Evolutionary conservation across 2,797 vertebrate genomes (phyloP).

Genomic region (Myripristis murdjan): DNA sequence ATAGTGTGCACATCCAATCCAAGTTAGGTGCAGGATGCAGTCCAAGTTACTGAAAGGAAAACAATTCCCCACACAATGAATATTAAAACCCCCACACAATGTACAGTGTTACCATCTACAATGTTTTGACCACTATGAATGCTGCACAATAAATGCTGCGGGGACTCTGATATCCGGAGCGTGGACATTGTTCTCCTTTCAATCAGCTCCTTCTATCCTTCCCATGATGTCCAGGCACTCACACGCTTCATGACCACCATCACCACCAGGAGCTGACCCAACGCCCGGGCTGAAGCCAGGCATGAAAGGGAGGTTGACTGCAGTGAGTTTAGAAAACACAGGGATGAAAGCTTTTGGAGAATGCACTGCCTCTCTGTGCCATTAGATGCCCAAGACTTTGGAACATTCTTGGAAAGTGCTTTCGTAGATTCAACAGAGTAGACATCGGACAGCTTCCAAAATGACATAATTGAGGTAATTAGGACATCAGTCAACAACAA

Average conservation of each 20-base stretch:
- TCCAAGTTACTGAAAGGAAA: too few relatives aligned
- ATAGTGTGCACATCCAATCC: too few relatives aligned
- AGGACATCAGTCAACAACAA: conserved; percentile 48
- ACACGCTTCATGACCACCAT: conserved; percentile 22
- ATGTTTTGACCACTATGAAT: too few relatives aligned
- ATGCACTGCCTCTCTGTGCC: background rate
- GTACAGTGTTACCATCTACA: too few relatives aligned
- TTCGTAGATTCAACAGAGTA: conserved; percentile 12
- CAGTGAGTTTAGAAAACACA: conserved; percentile 54
- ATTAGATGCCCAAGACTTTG: conserved; percentile 14
- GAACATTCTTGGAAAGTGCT: conserved; percentile 34
- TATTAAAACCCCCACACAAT: too few relatives aligned
- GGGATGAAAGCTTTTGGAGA: conserved; percentile 42
- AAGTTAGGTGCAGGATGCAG: too few relatives aligned
- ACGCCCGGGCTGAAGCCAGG: conserved; percentile 43
- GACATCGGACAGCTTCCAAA: conserved; percentile 22
- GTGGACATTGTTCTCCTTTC: too few relatives aligned
- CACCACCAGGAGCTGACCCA: conserved; percentile 36
- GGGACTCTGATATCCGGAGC: too few relatives aligned
- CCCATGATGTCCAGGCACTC: background rate
- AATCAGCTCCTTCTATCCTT: too few relatives aligned
- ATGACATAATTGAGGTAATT: conserved; percentile 59
- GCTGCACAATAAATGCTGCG: too few relatives aligned
- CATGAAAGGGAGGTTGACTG: conserved; percentile 44
- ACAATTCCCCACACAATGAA: too few relatives aligned